A percentile compares a stretch with the other conserved stretches of the same genome.
Conservation (phyloP, 2,797 vertebrate genomes). For the Lindbergichthys nudifrons region DNA sequence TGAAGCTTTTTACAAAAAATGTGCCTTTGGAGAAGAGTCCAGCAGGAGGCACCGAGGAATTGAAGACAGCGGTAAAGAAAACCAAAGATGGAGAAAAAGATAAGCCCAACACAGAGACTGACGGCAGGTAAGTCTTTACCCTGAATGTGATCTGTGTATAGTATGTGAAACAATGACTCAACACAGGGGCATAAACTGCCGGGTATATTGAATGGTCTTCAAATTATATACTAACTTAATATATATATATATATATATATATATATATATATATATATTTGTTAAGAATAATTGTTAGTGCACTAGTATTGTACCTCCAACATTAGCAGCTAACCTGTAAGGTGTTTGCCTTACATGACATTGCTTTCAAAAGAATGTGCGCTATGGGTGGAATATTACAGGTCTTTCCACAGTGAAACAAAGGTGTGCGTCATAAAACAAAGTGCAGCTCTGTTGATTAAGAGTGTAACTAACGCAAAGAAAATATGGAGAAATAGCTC, state of each 20-base stretch:
- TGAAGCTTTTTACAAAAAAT: conserved; percentile 79
- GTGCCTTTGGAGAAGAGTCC: conserved; percentile 61
- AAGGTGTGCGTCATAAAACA: conserved; percentile 61
- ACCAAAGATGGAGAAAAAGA: conserved; percentile 44
- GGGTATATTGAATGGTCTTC: background rate
- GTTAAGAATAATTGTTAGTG: conserved; percentile 12
- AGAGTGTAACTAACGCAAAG: conserved; percentile 11
- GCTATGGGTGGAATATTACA: conserved; percentile 37
- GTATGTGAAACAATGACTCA: conserved; percentile 16
- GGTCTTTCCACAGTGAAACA: conserved; percentile 29
- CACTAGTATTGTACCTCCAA: background rate
- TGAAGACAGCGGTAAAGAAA: conserved; percentile 7
- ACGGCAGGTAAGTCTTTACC: conserved; percentile 59
- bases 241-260: background rate
- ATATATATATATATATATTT: background rate
- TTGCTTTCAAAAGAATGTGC: conserved; percentile 29
- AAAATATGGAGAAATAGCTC: conserved; percentile 8
- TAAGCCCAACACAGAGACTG: conserved; percentile 29
- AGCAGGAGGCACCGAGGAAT: conserved; percentile 9
- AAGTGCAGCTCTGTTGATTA: conserved; percentile 27
- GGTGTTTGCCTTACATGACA: conserved; percentile 7
- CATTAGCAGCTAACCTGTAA: background rate
- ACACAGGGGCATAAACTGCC: background rate
- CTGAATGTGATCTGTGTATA: conserved; percentile 2
- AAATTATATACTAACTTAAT: background rate